phyloP scores from a whole-genome alignment of 2,113 vertebrate species.

The Spermophilus dauricus region DNA sequence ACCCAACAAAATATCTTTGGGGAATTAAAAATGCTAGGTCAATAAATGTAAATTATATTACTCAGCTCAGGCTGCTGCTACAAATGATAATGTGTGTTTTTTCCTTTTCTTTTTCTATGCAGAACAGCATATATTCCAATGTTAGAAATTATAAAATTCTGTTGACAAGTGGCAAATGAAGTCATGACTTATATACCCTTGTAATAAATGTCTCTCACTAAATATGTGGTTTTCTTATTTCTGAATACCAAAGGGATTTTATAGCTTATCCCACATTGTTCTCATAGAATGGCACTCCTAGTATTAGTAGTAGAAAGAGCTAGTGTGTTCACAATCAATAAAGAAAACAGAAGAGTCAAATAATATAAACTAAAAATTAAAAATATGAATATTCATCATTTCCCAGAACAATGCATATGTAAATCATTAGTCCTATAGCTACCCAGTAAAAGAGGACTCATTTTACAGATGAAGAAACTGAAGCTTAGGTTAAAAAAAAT shows the following conservation, averaged over 20 bases:
- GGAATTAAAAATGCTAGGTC: neutral
- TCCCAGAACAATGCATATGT: neutral
- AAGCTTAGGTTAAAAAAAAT: neutral
- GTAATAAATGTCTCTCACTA: neutral
- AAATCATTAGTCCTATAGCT: neutral
- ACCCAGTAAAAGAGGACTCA: neutral
- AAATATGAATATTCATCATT: neutral
- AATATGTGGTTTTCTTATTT: conserved; percentile 34
- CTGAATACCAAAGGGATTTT: neutral
- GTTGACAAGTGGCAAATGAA: neutral
- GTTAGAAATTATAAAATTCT: neutral
- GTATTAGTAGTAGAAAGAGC: neutral
- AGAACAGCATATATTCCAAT: neutral
- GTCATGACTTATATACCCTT: neutral
- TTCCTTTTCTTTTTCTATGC: neutral
- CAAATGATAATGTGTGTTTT: neutral
- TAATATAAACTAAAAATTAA: neutral
- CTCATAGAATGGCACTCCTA: neutral
- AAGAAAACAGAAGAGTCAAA: neutral
- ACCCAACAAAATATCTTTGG: neutral
- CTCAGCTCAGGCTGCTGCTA: neutral
- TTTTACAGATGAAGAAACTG: conserved; percentile 30
- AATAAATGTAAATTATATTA: neutral
- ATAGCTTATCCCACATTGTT: neutral
- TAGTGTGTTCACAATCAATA: neutral